Evolutionary conservation across 1,140 invertebrate species (phyloP).

Genomic region (Pygmarrhopalites habei): DNA sequence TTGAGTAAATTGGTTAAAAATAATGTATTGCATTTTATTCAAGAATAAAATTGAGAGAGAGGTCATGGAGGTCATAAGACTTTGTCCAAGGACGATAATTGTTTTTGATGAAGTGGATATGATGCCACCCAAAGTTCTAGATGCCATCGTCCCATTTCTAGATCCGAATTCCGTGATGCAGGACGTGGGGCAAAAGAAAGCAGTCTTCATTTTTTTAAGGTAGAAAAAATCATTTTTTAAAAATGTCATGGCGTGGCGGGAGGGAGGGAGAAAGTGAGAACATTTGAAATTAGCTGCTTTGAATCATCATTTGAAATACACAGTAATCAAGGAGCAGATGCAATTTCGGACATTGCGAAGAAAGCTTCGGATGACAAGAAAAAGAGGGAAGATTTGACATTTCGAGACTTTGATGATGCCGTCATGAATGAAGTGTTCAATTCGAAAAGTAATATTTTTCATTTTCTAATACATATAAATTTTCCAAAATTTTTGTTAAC

Average conservation of each 20-base stretch:
- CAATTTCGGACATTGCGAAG: conserved; percentile 24
- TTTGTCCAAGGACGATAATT: conserved; percentile 23
- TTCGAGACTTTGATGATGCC: conserved; percentile 28
- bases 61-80: neutral
- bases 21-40: neutral
- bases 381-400: conserved; percentile 25
- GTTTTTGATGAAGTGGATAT: conserved; percentile 38
- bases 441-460: neutral
- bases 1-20: too few species aligned
- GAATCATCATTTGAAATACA: too few species aligned
- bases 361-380: conserved; percentile 26
- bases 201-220: conserved; percentile 36
- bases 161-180: conserved; percentile 7
- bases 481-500: too few species aligned
- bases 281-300: too few species aligned
- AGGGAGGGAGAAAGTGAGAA: too few species aligned
- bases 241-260: too few species aligned
- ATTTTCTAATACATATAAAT: neutral
- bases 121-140: conserved; percentile 26
- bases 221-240: too few species aligned
- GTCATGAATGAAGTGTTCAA: conserved; percentile 28
- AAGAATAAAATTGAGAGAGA: conserved; percentile 18
- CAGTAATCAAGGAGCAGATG: conserved; percentile 31
- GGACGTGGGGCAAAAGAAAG: conserved; percentile 4
- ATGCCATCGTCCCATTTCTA: conserved; percentile 27